Evolutionary conservation across 2,113 vertebrate species (phyloP).

Genomic region (Grammomys dolichurus): DNA sequence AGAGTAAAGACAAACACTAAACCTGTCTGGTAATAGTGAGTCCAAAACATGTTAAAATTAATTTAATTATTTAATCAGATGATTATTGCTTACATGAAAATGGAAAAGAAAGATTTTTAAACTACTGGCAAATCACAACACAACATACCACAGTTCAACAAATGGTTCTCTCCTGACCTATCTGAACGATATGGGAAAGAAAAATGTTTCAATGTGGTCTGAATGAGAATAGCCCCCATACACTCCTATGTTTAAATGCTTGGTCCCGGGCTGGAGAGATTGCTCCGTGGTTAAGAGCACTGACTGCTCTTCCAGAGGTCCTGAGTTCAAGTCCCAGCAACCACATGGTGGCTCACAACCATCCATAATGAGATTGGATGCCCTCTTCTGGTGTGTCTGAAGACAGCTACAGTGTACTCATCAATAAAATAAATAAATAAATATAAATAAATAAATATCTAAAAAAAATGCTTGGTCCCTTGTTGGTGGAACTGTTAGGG

Average conservation of each 20-base stretch:
- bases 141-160: neutral
- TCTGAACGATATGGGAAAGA: neutral
- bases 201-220: neutral
- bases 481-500: neutral
- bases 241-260: neutral
- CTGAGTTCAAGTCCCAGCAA: too few relatives aligned
- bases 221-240: neutral
- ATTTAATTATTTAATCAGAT: neutral
- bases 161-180: neutral
- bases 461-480: neutral
- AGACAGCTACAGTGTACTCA: too few relatives aligned
- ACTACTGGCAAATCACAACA: neutral
- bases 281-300: too few relatives aligned
- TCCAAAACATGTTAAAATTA: neutral
- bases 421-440: too few relatives aligned
- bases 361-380: too few relatives aligned
- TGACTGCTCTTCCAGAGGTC: too few relatives aligned
- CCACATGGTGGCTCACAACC: too few relatives aligned
- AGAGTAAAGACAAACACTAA: constrained; percentile 20
- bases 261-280: neutral
- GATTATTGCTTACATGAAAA: neutral
- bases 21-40: neutral
- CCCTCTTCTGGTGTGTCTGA: too few relatives aligned
- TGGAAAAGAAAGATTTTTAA: neutral
- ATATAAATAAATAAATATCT: too few relatives aligned